These are phyloP conservation scores for Anser brachyrhynchus DNA, from an alignment of 2,113 vertebrate genomes.

Conservation along the genomic window DNA sequence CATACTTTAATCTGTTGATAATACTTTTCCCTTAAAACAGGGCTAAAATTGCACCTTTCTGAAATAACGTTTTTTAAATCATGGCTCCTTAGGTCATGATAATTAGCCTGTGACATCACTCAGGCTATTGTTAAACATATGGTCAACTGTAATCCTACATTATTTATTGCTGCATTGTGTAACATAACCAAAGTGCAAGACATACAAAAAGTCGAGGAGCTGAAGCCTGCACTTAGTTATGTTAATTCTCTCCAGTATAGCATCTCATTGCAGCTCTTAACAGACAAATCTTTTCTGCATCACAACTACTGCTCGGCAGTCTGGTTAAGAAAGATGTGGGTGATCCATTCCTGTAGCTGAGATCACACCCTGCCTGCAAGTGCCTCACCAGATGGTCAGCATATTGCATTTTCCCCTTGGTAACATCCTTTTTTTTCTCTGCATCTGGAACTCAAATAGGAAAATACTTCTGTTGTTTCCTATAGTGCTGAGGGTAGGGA, in stretches of 20 bases:
- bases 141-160: neutral
- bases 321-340: slow-evolving; percentile 50
- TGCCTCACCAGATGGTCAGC: slow-evolving; percentile 70
- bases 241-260: slow-evolving; percentile 27
- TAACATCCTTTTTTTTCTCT: slow-evolving; percentile 55
- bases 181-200: neutral
- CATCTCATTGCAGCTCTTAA: slow-evolving; percentile 45
- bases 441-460: slow-evolving; percentile 62
- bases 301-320: slow-evolving; percentile 45
- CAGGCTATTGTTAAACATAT: neutral
- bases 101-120: neutral
- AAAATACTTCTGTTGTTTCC: slow-evolving; percentile 71
- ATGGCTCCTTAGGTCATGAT: neutral
- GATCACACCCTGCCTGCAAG: slow-evolving; percentile 63
- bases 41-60: neutral
- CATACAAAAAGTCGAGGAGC: neutral
- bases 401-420: slow-evolving; percentile 65
- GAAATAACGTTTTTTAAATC: neutral
- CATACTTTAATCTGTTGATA: neutral
- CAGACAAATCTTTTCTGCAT: slow-evolving; percentile 26
- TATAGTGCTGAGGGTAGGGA: neutral
- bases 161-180: neutral
- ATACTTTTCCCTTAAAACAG: neutral
- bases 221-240: slow-evolving; percentile 18
- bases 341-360: slow-evolving; percentile 66